Evolutionary conservation across 2,113 vertebrate genomes (phyloP).

Genomic region (Cathartes aura): DNA sequence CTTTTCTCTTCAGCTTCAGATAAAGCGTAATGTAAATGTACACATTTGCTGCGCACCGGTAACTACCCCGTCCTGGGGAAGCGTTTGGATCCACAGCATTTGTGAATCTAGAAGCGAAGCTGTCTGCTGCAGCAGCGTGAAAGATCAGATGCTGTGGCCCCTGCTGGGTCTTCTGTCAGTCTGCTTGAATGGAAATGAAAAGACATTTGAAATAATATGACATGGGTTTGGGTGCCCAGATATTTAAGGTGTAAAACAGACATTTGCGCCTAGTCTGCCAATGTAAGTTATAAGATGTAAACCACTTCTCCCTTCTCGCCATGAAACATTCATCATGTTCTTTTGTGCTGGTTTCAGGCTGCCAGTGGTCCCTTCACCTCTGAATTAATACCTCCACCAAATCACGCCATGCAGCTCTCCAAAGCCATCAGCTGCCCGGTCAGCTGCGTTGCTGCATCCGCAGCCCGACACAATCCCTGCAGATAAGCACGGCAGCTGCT

Average conservation of each 20-base stretch:
- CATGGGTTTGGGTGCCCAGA: background rate
- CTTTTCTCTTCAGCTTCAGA: background rate
- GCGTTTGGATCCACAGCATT: background rate
- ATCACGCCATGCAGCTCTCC: background rate
- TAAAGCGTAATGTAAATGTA: background rate
- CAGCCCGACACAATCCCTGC: background rate
- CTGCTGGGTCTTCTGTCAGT: background rate
- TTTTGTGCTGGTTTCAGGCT: background rate
- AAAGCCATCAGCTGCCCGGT: background rate
- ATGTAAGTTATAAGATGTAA: background rate
- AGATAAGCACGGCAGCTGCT: fast-evolving
- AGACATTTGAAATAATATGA: background rate
- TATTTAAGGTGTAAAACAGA: background rate
- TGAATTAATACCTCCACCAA: background rate
- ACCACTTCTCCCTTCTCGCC: background rate
- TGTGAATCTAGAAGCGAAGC: background rate
- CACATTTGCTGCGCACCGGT: background rate
- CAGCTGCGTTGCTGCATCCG: fast-evolving
- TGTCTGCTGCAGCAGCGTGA: background rate
- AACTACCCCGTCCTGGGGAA: background rate
- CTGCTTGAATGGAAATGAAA: background rate
- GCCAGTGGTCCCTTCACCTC: background rate
- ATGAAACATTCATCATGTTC: background rate
- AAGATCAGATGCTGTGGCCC: background rate
- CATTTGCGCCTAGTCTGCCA: background rate